A percentile compares a stretch with the other conserved stretches of the same genome.
Evolutionary conservation across 2,888 invertebrate genomes (phyloP).

Genomic region (Hemicrepidius hirtus): DNA sequence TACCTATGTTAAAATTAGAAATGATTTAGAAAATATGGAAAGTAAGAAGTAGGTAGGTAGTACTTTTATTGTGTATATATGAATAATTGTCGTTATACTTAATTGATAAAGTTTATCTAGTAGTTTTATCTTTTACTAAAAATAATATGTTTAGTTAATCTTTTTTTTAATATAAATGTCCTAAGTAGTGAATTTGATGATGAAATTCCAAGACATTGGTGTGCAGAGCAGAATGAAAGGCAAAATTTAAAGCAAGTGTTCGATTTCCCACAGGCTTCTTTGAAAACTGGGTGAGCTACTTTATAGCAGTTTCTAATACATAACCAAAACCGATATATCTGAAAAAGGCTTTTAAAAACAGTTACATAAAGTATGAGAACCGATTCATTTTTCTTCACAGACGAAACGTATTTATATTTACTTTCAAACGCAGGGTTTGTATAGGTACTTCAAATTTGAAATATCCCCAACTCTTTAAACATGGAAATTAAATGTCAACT

Average conservation of each 20-base stretch:
- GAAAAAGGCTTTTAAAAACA: conserved; percentile 9
- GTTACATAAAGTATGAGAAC: conserved; percentile 14
- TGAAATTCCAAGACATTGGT: background rate
- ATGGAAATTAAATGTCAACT: too few species aligned
- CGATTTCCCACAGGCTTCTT: conserved; percentile 26
- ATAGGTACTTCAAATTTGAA: too few species aligned
- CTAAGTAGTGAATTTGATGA: background rate
- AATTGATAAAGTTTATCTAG: too few species aligned
- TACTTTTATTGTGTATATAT: too few species aligned
- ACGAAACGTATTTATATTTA: conserved; percentile 1
- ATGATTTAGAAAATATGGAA: background rate
- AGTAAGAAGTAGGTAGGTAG: too few species aligned
- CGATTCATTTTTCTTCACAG: conserved; percentile 7
- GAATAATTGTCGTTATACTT: too few species aligned
- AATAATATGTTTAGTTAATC: too few species aligned
- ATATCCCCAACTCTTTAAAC: too few species aligned
- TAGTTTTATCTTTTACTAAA: too few species aligned
- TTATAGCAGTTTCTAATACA: conserved; percentile 27
- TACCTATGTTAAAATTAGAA: background rate
- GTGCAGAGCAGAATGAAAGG: conserved; percentile 1
- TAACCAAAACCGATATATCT: conserved; percentile 22
- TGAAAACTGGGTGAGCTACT: conserved; percentile 27
- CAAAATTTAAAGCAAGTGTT: conserved; percentile 17
- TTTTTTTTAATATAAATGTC: too few species aligned
- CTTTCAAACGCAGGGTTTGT: background rate